phyloP scores from a whole-genome alignment of 1,140 invertebrate genomes.

The Dendroctonus valens region DNA sequence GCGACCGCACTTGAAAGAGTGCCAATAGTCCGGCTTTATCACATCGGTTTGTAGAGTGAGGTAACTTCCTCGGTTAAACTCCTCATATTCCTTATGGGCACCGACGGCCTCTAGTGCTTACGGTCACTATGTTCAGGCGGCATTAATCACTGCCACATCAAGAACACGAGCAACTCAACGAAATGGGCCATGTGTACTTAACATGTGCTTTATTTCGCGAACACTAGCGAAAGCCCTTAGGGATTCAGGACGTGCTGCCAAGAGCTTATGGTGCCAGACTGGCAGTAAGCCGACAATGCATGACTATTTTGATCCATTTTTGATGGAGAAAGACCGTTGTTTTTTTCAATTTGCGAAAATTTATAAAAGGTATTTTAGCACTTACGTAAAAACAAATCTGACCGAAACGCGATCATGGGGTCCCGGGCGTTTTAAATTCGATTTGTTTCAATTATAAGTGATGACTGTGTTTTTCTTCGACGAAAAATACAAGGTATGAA shows the following conservation, averaged over 20 bases:
- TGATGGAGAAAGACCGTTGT: slow-evolving; percentile 22
- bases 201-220: slow-evolving; percentile 9
- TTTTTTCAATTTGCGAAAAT: slow-evolving; percentile 29
- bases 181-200: slow-evolving; percentile 9
- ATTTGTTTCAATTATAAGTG: slow-evolving; percentile 33
- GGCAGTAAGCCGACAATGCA: neutral
- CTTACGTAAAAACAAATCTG: slow-evolving; percentile 32
- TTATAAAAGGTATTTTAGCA: slow-evolving; percentile 26
- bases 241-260: slow-evolving; percentile 10
- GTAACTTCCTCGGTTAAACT: slow-evolving; percentile 12
- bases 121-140: slow-evolving; percentile 11
- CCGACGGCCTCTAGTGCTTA: neutral
- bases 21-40: slow-evolving; percentile 32
- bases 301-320: slow-evolving; percentile 16
- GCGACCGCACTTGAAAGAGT: slow-evolving; percentile 23
- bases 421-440: slow-evolving; percentile 22
- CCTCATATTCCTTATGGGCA: slow-evolving; percentile 1
- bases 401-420: slow-evolving; percentile 27
- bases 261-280: slow-evolving; percentile 15
- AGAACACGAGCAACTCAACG: slow-evolving; percentile 20
- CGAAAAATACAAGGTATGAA: too few species aligned
- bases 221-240: neutral
- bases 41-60: slow-evolving; percentile 8
- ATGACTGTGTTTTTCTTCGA: too few species aligned
- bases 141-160: slow-evolving; percentile 22